These are phyloP conservation scores for Lepidotrigona ventralis DNA, from an alignment of 1,140 invertebrate species.

Conservation along the genomic window DNA sequence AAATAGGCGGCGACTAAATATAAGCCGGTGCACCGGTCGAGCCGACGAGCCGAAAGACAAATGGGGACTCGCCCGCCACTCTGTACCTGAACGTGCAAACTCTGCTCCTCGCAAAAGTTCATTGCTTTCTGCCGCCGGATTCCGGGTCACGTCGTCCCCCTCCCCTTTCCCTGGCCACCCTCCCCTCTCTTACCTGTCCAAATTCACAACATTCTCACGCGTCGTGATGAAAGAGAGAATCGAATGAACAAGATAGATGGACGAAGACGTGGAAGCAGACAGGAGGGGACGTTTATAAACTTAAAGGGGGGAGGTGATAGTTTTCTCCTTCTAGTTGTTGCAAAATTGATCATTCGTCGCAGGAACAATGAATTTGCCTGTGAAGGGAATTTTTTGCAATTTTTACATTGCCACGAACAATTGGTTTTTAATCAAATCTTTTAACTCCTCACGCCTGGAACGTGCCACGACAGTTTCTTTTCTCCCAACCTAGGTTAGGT, in stretches of 20 bases:
- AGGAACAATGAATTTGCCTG: too few species aligned
- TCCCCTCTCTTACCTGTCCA: not conserved
- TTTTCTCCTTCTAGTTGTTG: too few species aligned
- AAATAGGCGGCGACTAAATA: constrained; percentile 49
- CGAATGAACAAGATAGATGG: not conserved
- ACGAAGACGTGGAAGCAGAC: not conserved
- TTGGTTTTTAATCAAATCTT: too few species aligned
- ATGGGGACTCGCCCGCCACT: constrained; percentile 31
- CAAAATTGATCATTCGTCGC: too few species aligned
- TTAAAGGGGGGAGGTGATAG: too few species aligned
- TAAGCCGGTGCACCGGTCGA: constrained; percentile 43
- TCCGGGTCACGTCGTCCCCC: constrained; percentile 39
- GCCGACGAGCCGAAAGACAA: constrained; percentile 44
- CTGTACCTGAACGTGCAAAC: constrained; percentile 51
- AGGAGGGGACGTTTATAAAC: too few species aligned
- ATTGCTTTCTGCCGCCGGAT: constrained; percentile 45
- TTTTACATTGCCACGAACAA: too few species aligned
- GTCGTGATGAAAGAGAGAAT: constrained; percentile 1
- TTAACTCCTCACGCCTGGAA: too few species aligned
- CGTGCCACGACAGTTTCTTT: too few species aligned
- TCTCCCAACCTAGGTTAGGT: too few species aligned
- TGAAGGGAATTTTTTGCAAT: too few species aligned
- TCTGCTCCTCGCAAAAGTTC: constrained; percentile 43
- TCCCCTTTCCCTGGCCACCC: not conserved
- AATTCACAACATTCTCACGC: constrained; percentile 34